Percentiles rank a stretch among this genome's conserved stretches.
Evolutionary conservation across 2,797 vertebrate genomes (phyloP).

Genomic region (Atherinosoma microstoma): DNA sequence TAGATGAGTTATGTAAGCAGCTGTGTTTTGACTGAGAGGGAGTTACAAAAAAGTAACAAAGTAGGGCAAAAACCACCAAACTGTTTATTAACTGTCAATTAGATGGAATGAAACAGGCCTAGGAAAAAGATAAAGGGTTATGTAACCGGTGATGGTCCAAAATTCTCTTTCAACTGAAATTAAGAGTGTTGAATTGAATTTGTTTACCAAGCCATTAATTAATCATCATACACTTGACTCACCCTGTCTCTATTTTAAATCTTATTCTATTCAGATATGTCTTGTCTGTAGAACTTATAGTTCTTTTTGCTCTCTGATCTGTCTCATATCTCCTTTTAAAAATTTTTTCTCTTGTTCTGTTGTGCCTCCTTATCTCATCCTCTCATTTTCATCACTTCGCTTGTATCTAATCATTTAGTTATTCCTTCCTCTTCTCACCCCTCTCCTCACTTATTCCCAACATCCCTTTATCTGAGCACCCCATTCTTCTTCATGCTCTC

Average conservation of each 20-base stretch:
- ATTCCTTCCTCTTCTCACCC: not conserved
- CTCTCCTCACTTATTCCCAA: not conserved
- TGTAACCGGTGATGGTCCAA: constrained; percentile 55
- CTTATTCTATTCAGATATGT: constrained; percentile 10
- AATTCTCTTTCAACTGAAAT: constrained; percentile 57
- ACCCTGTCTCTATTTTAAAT: constrained; percentile 29
- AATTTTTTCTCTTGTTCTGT: not conserved
- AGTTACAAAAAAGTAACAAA: constrained; percentile 55
- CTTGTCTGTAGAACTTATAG: constrained; percentile 3
- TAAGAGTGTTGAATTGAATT: constrained; percentile 48
- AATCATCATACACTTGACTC: constrained; percentile 49
- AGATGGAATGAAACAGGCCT: constrained; percentile 49
- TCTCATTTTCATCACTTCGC: not conserved
- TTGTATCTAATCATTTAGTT: not conserved
- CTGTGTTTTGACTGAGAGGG: constrained; percentile 55
- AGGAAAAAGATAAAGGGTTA: constrained; percentile 41
- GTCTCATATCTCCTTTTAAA: constrained; percentile 4
- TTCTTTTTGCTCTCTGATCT: not conserved
- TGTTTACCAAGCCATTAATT: constrained; percentile 63
- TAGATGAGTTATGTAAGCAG: constrained; percentile 58
- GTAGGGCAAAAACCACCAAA: constrained; percentile 57
- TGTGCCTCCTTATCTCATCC: not conserved
- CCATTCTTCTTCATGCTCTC: not conserved
- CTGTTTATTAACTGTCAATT: constrained; percentile 64
- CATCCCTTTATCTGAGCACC: not conserved